Conservation (phyloP, 1,140 invertebrate genomes). For the Drosophila subpulchrella region DNA sequence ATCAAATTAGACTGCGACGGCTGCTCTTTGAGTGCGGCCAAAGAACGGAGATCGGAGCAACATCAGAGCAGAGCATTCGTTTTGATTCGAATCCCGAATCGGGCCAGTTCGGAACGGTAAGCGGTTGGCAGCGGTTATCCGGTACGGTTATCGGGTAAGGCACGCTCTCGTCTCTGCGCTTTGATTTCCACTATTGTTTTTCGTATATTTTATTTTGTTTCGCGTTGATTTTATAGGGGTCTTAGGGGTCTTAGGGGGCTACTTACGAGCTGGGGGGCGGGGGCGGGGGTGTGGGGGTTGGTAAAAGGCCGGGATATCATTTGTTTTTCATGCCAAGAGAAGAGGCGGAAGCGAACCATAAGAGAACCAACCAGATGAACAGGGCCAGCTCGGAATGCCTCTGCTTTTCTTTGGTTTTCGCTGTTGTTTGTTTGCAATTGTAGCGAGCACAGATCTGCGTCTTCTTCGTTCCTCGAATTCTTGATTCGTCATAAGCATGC, state of each 20-base stretch:
- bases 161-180: slow-evolving; percentile 6
- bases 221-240: not conserved
- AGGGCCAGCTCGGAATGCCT: slow-evolving; percentile 20
- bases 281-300: too few species aligned
- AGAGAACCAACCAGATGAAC: slow-evolving; percentile 3
- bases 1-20: slow-evolving; percentile 79
- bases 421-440: slow-evolving; percentile 39
- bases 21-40: slow-evolving; percentile 62
- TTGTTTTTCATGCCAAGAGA: slow-evolving; percentile 19
- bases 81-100: slow-evolving; percentile 2
- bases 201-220: not conserved
- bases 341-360: not conserved
- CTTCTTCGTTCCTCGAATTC: slow-evolving; percentile 35
- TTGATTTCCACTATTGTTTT: not conserved
- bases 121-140: slow-evolving; percentile 15
- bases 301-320: slow-evolving; percentile 11
- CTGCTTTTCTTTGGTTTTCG: slow-evolving; percentile 2
- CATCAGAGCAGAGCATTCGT: not conserved
- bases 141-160: slow-evolving; percentile 6
- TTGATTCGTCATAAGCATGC: slow-evolving; percentile 49
- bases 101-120: slow-evolving; percentile 17
- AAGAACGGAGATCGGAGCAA: slow-evolving; percentile 31
- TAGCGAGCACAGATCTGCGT: slow-evolving; percentile 37
- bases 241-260: not conserved
- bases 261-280: not conserved